Base-by-base conservation (phyloP, 2,797 vertebrate genomes). In the Phalloptychus januarius region DNA sequence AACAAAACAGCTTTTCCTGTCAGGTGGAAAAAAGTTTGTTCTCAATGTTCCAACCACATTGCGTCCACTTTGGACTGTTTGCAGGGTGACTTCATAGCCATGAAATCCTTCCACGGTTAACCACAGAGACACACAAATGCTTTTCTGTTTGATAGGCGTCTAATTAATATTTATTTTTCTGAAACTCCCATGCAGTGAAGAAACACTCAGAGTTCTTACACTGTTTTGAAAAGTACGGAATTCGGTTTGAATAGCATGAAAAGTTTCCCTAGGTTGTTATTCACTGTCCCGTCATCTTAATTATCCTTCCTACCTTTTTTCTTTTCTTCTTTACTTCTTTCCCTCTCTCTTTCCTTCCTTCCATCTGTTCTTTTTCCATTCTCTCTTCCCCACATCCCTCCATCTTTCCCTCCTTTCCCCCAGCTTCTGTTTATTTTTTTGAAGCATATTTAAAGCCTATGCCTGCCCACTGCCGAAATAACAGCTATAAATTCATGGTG, bases 31-130 rank as follows among this genome's bases (percentile, higher is more conserved):
- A 76, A 77, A 48, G 45, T 82, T 46, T 50, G 45, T 74, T 80
- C 79, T 85, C 48, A 38, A 72, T 56, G 8, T 84, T 74, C 85
- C 78, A 45, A 80, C 75, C 79, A 23, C 56, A 38, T 31, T 76
- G 33, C 71, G 61, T 80, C 80, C 69, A 73, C 77, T 50, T 36
- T 5, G 74, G 25, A 70, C 85, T 81, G 46, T 85, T 69, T n/a
- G 75, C 65, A 74, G 63, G 72, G 89, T 92, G 92, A 93, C 86
- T 83, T 92, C 88, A 90, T 89, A 69, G 76, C 72, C 88, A 78
- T 83, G 72, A 86, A 83, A 88, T 88, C 85, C 76, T 86, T 75
- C 72, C 71, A 40, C 50, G 58, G 70, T 52, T 80, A 80, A 79
- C 82, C 76, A n/a, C 25, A 20, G 36, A 78, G 31, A 42, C 70